Percentiles rank a stretch among this genome's conserved stretches.
Conservation (phyloP, 2,888 invertebrate species). For the Acrobasis consociella region DNA sequence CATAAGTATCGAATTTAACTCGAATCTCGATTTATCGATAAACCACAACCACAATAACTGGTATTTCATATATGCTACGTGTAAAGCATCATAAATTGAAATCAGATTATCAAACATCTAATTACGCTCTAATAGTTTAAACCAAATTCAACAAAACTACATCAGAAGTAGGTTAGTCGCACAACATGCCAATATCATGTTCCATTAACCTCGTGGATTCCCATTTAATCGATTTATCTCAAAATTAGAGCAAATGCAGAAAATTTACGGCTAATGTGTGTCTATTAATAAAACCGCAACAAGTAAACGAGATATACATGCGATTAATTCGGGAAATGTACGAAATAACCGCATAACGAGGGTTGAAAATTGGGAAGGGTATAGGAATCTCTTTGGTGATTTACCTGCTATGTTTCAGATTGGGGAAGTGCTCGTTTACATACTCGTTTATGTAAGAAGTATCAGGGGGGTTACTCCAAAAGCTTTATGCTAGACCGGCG, state of each 20-base stretch:
- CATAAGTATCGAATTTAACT: too few relatives aligned
- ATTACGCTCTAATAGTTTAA: background rate
- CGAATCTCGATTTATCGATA: too few relatives aligned
- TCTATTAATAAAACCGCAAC: constrained; percentile 22
- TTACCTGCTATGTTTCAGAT: background rate
- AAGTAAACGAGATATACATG: constrained; percentile 9
- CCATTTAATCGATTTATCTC: constrained; percentile 13
- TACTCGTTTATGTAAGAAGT: background rate
- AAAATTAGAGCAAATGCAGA: constrained; percentile 6
- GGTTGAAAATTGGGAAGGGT: constrained; percentile 13
- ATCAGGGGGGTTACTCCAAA: too few relatives aligned
- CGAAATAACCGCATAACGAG: constrained; percentile 14
- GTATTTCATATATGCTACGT: too few relatives aligned
- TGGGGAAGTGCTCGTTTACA: background rate
- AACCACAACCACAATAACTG: too few relatives aligned
- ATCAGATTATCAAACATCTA: background rate
- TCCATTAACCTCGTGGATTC: constrained; percentile 1
- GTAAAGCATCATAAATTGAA: too few relatives aligned
- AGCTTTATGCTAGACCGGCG: too few relatives aligned
- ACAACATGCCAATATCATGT: background rate
- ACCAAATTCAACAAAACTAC: background rate
- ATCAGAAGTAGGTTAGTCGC: background rate
- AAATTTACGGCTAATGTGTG: constrained; percentile 15
- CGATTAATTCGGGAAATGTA: constrained; percentile 19
- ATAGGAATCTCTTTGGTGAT: constrained; percentile 6